Conservation (phyloP, 1,140 invertebrate genomes). For the Caerostris darwini region DNA sequence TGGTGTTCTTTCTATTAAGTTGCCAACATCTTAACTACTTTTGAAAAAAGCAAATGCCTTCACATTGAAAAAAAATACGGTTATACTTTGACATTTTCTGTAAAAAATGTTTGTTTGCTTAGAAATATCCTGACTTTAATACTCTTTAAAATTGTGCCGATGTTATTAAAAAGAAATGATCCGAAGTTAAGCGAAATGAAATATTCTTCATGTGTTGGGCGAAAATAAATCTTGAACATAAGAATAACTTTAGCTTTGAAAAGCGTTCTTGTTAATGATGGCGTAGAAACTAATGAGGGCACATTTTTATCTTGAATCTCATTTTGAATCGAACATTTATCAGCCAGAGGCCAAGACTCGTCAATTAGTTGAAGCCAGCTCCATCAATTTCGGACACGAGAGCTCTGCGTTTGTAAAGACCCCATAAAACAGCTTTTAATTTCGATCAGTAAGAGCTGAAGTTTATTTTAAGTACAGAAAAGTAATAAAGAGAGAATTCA, state of each 20-base stretch:
- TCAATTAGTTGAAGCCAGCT: not conserved
- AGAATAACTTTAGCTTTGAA: not conserved
- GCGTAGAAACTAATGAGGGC: not conserved
- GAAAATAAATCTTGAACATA: not conserved
- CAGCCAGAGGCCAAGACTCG: not conserved
- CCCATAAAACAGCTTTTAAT: constrained; percentile 1
- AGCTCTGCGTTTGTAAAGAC: not conserved
- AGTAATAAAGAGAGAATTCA: constrained; percentile 21
- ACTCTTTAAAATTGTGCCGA: too few species aligned
- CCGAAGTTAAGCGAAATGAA: too few species aligned
- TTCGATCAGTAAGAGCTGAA: not conserved
- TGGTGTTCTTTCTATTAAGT: too few species aligned
- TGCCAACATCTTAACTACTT: too few species aligned
- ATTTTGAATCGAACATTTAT: not conserved
- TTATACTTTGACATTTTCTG: too few species aligned
- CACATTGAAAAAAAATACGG: too few species aligned
- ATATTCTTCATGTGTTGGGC: too few species aligned
- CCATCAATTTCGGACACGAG: not conserved
- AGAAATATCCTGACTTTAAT: too few species aligned
- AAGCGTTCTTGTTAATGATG: not conserved
- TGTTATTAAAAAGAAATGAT: too few species aligned
- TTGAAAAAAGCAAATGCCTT: too few species aligned
- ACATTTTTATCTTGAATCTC: not conserved
- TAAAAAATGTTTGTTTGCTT: too few species aligned
- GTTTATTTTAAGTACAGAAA: not conserved